These are phyloP conservation scores for Bos javanicus DNA, from an alignment of 2,113 vertebrate genomes.

Conservation along the genomic window DNA sequence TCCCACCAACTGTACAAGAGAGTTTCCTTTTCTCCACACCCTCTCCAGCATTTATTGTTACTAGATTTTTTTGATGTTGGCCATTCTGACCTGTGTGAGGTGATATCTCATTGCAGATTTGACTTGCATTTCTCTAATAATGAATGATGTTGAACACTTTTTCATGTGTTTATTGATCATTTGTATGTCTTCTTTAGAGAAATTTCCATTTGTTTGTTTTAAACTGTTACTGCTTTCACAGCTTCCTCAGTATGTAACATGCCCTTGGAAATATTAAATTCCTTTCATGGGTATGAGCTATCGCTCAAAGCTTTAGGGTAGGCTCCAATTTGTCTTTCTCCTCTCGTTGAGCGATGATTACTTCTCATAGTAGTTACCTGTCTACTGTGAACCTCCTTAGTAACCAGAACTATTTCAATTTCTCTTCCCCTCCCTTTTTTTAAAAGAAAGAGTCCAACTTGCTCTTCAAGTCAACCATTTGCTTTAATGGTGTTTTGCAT, in stretches of 20 bases:
- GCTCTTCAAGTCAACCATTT: background rate
- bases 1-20: background rate
- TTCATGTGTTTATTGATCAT: background rate
- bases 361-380: background rate
- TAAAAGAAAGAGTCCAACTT: background rate
- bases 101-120: background rate
- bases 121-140: background rate
- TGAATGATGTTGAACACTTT: background rate
- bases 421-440: fast-evolving
- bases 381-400: background rate
- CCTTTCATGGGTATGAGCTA: background rate
- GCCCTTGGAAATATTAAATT: background rate
- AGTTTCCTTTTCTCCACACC: background rate
- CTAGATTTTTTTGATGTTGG: background rate
- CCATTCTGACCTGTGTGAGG: background rate
- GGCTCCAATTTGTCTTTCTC: background rate
- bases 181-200: background rate
- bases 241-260: background rate
- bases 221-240: background rate
- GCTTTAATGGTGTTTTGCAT: background rate
- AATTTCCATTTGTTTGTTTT: background rate
- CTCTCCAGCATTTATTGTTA: background rate
- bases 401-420: background rate
- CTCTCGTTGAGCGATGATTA: background rate
- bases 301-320: background rate